These are phyloP conservation scores for Austrolebias charrua DNA, from an alignment of 2,797 vertebrate species.

Conservation along the genomic window DNA sequence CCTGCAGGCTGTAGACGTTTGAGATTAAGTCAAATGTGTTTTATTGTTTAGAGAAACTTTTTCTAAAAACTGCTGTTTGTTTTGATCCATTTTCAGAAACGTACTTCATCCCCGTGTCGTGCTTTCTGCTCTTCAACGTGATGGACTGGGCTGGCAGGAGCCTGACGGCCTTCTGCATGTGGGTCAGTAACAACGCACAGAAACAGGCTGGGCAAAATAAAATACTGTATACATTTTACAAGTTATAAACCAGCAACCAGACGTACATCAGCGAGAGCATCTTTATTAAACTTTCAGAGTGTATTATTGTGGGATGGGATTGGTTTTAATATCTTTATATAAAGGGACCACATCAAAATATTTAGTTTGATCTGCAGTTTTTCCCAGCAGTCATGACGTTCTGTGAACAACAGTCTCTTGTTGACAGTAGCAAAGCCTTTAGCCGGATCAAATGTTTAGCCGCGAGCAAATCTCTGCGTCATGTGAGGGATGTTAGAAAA, in stretches of 20 bases:
- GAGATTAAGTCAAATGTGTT: neutral
- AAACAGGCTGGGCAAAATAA: too few relatives aligned
- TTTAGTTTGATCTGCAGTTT: slow-evolving; percentile 15
- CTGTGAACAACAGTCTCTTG: neutral
- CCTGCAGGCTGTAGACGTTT: too few relatives aligned
- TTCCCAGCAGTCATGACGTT: neutral
- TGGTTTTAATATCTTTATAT: neutral
- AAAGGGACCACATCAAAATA: slow-evolving; percentile 14
- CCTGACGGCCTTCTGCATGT: slow-evolving; percentile 88
- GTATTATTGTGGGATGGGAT: neutral
- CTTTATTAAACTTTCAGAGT: neutral
- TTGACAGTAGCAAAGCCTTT: neutral
- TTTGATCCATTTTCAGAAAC: slow-evolving; percentile 66
- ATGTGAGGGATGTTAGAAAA: slow-evolving; percentile 1
- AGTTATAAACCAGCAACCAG: too few relatives aligned
- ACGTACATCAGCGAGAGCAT: too few relatives aligned
- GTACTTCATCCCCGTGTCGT: slow-evolving; percentile 93
- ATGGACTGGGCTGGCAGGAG: slow-evolving; percentile 95
- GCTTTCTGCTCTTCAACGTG: slow-evolving; percentile 94
- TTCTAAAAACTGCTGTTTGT: slow-evolving; percentile 14
- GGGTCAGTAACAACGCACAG: slow-evolving; percentile 82
- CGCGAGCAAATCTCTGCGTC: neutral
- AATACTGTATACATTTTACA: too few relatives aligned
- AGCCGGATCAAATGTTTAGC: slow-evolving; percentile 18
- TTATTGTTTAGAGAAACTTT: neutral